Evolutionary conservation across 2,113 vertebrate genomes (phyloP).

Genomic region (Mystacornis crossleyi): DNA sequence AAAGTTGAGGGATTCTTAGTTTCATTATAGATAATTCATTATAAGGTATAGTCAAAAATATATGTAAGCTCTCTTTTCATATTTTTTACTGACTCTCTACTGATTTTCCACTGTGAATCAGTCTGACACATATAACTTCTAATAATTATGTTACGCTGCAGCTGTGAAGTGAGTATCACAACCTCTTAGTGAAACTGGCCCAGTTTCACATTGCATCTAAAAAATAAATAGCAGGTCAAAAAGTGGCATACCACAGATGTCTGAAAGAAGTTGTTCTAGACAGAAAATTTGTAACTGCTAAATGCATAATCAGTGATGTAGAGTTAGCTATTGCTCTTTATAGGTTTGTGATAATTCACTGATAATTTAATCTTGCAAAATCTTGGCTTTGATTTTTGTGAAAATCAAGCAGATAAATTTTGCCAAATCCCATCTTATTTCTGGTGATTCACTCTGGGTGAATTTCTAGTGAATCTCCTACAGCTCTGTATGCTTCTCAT

Average conservation of each 20-base stretch:
- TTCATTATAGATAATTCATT: not conserved
- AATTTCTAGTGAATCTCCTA: not conserved
- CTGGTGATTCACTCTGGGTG: not conserved
- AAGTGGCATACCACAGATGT: not conserved
- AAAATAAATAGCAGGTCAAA: not conserved
- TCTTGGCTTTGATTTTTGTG: not conserved
- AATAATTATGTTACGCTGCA: not conserved
- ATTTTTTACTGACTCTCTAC: not conserved
- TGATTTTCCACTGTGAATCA: not conserved
- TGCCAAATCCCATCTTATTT: not conserved
- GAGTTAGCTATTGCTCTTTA: not conserved
- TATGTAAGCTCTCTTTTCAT: not conserved
- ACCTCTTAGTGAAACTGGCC: not conserved
- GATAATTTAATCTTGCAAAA: not conserved
- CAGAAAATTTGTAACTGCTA: not conserved
- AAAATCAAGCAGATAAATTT: not conserved
- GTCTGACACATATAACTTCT: not conserved
- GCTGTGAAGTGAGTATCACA: not conserved
- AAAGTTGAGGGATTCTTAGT: not conserved
- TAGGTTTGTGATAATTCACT: not conserved
- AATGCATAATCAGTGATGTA: not conserved
- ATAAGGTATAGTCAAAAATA: not conserved
- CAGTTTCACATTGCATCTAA: not conserved
- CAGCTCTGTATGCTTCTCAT: not conserved
- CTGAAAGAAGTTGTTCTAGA: not conserved